These are phyloP conservation scores for Mustela lutreola DNA, from an alignment of 2,113 vertebrate species.

Conservation along the genomic window DNA sequence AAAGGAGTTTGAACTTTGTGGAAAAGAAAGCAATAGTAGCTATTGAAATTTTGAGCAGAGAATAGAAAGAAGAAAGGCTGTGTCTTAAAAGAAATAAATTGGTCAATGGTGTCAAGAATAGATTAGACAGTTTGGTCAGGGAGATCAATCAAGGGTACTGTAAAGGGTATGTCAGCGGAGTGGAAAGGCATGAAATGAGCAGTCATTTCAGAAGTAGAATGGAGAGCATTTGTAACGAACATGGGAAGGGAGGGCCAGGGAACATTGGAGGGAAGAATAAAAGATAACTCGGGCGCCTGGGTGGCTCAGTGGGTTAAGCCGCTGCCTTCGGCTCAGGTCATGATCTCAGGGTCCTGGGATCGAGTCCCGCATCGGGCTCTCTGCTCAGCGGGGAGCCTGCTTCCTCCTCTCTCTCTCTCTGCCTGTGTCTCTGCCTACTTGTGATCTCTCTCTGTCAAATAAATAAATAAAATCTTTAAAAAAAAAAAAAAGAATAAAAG, in stretches of 20 bases:
- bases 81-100: not conserved
- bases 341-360: too few relatives aligned
- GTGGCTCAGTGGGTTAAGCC: too few relatives aligned
- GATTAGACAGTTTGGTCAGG: not conserved
- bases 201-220: not conserved
- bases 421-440: too few relatives aligned
- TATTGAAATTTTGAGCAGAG: not conserved
- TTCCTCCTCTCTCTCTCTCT: too few relatives aligned
- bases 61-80: not conserved
- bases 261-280: not conserved
- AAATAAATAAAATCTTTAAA: too few relatives aligned
- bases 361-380: too few relatives aligned
- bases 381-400: too few relatives aligned
- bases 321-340: too few relatives aligned
- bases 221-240: not conserved
- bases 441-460: too few relatives aligned
- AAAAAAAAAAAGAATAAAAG: not conserved
- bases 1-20: conserved; percentile 19
- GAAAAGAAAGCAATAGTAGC: not conserved
- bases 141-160: not conserved
- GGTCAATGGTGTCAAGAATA: not conserved
- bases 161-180: not conserved
- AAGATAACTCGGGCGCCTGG: not conserved
- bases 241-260: not conserved
- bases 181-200: not conserved